Conservation (phyloP, 2,113 vertebrate species). For the Scolopax mira region DNA sequence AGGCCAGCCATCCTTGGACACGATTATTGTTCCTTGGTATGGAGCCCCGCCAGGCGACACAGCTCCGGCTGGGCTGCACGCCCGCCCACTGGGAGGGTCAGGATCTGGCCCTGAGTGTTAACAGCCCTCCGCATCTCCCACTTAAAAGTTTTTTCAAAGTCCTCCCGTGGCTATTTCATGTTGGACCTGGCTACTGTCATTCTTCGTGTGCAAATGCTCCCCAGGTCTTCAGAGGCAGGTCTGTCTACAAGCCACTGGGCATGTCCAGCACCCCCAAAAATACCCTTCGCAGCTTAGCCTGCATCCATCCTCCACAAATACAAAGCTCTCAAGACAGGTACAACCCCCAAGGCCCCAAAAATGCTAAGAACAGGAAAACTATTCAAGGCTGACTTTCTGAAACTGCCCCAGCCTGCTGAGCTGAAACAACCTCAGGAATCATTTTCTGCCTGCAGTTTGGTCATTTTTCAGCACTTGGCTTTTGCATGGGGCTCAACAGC, state of each 20-base stretch:
- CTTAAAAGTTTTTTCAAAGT: not conserved
- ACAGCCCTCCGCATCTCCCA: not conserved
- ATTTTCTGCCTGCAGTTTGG: not conserved
- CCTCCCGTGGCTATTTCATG: not conserved
- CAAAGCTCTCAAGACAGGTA: not conserved
- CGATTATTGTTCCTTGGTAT: conserved; percentile 12
- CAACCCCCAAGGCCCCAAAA: not conserved
- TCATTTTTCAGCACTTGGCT: not conserved
- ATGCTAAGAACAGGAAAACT: not conserved
- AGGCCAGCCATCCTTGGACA: not conserved
- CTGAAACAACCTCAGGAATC: not conserved
- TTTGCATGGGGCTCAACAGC: not conserved
- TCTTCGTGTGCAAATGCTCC: not conserved
- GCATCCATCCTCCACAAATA: not conserved
- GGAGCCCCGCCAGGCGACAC: not conserved
- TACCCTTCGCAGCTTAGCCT: not conserved
- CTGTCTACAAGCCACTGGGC: not conserved
- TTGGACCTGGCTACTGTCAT: not conserved
- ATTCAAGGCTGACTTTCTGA: not conserved
- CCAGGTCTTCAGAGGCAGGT: not conserved
- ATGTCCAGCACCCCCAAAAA: not conserved
- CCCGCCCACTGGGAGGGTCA: not conserved
- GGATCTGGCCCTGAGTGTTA: conserved; percentile 29
- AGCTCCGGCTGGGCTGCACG: not conserved
- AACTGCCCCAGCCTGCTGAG: not conserved